A percentile compares a stretch with the other conserved stretches of the same genome.
These are phyloP conservation scores for Galaxias olidus DNA, from an alignment of 2,797 vertebrate genomes.

Conservation along the genomic window DNA sequence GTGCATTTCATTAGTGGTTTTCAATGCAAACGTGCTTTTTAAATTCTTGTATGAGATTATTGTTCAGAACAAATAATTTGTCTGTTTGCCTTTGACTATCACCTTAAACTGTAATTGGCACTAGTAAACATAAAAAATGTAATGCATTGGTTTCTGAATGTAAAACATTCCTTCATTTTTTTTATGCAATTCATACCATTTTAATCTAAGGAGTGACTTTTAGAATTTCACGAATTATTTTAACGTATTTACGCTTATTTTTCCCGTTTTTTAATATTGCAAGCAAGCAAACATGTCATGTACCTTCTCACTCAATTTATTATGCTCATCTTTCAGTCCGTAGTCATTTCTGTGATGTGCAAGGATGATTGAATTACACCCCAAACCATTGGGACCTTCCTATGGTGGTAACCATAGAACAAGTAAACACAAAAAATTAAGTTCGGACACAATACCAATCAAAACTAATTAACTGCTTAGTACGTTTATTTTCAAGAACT, in stretches of 20 bases:
- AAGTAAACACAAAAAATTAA: not conserved
- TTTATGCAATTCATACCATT: too few relatives aligned
- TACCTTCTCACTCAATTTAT: too few relatives aligned
- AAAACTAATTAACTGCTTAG: slow-evolving; percentile 36
- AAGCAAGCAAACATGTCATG: too few relatives aligned
- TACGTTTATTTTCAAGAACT: not conserved
- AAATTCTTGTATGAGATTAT: slow-evolving; percentile 28
- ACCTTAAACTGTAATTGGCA: slow-evolving; percentile 43
- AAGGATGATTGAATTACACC: slow-evolving; percentile 3
- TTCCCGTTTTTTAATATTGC: too few relatives aligned
- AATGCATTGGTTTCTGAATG: slow-evolving; percentile 7
- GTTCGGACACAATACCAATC: slow-evolving; percentile 36
- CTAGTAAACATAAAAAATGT: slow-evolving; percentile 51
- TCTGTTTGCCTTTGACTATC: slow-evolving; percentile 41
- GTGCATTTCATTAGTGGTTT: slow-evolving; percentile 49
- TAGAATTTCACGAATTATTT: too few relatives aligned
- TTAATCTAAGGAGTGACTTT: too few relatives aligned
- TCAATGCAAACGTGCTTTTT: slow-evolving; percentile 36
- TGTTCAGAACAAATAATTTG: slow-evolving; percentile 26
- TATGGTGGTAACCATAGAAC: slow-evolving; percentile 23
- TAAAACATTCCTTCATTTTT: not conserved
- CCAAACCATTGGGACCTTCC: slow-evolving; percentile 14
- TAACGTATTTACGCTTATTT: too few relatives aligned
- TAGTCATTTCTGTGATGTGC: not conserved
- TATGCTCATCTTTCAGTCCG: too few relatives aligned